These are phyloP conservation scores for Pampus argenteus DNA, from an alignment of 2,797 vertebrate species.

Conservation along the genomic window DNA sequence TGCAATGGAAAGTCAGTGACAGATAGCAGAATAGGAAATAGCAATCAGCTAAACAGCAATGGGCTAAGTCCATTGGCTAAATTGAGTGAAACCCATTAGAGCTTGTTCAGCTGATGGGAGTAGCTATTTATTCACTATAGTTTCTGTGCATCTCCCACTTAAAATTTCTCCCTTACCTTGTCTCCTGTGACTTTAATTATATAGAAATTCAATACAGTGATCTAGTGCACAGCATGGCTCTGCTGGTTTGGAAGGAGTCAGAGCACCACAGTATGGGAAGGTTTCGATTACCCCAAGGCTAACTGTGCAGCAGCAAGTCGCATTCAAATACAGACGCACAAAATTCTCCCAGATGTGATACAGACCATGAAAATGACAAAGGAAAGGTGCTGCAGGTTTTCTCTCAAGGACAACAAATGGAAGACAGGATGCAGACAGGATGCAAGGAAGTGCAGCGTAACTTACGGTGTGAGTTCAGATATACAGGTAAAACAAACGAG, in stretches of 20 bases:
- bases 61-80: conserved; percentile 77
- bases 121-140: conserved; percentile 73
- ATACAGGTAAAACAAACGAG: background rate
- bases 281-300: conserved; percentile 65
- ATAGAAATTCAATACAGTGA: conserved; percentile 79
- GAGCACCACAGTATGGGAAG: conserved; percentile 27
- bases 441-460: background rate
- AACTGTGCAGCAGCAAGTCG: conserved; percentile 28
- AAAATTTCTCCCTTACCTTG: conserved; percentile 69
- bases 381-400: conserved; percentile 8
- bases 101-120: conserved; percentile 74
- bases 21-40: conserved; percentile 75
- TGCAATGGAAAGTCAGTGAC: conserved; percentile 72
- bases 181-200: conserved; percentile 77
- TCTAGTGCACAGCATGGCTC: conserved; percentile 61
- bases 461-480: background rate
- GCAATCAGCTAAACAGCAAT: conserved; percentile 75
- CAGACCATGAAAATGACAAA: conserved; percentile 13
- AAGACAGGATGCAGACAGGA: too few relatives aligned
- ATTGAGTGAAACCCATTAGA: conserved; percentile 81
- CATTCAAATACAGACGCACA: conserved; percentile 33
- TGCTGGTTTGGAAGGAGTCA: conserved; percentile 52
- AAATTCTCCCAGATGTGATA: conserved; percentile 22
- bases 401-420: background rate
- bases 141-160: conserved; percentile 73